Base-by-base conservation (phyloP, 2,797 vertebrate species). In the Mormyrops attenuatus region DNA sequence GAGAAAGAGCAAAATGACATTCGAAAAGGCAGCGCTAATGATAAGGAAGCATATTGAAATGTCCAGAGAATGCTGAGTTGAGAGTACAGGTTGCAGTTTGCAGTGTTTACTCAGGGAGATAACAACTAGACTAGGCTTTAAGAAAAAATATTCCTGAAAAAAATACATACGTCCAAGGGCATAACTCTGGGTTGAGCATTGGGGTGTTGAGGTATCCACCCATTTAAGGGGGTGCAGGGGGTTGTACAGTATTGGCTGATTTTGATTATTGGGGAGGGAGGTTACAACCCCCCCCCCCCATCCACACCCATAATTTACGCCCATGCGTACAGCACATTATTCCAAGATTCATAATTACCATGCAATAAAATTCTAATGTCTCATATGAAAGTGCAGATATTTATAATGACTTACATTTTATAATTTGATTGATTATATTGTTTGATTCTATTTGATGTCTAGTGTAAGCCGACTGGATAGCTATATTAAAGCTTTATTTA, bases 101-200 rank as follows among this genome's bases (percentile, higher is more conserved):
- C 69, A 17, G 30, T 17, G 69, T 17, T 77, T 17, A 41, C 5
- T 15, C 34, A 7, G 69, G 34, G 69, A 73, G 34, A 20, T 17
- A 73, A 17, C 1, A 17, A 30, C 41, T 44, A 13, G 63, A 41
- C 88, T 9, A 20, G 86, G n/a, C 26, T 38, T 50, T 44, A 88
- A 50, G 47, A 60, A 91, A 91, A 90, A 92, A 73, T 17, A 38
- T 38, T 73, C 91, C 90, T 92, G 87, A 89, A 80, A 89, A 85
- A 85, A 90, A 90, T 66, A 63, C 7, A 1, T 66, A 66, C 1
- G 9, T 26, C 9, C 60, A 66, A 66, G 60, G 26, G 60, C 60
- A 30, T 66, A 66, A 66, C 60, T 66, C 30, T 66, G 22, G 22
- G 60, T 30, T 66, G 26, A 30, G 22, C 60, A 66, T 30, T 66